A percentile compares a stretch with the other conserved stretches of the same genome.
Evolutionary conservation across 2,888 invertebrate genomes (phyloP).

Genomic region (Drosophila nr. perissopoda): DNA sequence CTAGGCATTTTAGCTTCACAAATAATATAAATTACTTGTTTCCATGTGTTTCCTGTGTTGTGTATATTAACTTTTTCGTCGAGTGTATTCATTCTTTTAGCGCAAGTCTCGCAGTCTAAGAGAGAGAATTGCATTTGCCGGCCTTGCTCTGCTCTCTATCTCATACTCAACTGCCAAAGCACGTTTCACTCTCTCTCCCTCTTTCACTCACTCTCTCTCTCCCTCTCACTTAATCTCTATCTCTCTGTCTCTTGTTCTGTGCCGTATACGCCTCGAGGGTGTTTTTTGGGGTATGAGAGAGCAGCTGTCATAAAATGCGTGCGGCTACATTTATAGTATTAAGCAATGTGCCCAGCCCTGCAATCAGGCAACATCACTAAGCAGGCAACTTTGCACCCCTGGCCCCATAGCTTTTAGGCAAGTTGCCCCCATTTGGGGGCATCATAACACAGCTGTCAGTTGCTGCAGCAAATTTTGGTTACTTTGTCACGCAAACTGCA

Average conservation of each 20-base stretch:
- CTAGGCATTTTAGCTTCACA: background rate
- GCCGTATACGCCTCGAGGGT: constrained; percentile 17
- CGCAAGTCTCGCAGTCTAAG: constrained; percentile 3
- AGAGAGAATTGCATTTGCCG: constrained; percentile 39
- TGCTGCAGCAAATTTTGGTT: constrained; percentile 59
- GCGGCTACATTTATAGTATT: constrained; percentile 33
- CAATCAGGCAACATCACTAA: background rate
- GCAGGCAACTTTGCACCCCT: background rate
- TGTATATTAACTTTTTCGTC: background rate
- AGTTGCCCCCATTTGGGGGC: constrained; percentile 11
- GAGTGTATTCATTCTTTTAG: constrained; percentile 35
- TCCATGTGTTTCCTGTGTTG: background rate
- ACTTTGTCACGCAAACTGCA: constrained; percentile 67
- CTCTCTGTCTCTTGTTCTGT: background rate
- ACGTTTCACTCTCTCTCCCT: constrained; percentile 16
- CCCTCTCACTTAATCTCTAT: constrained; percentile 3
- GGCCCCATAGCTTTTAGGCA: background rate
- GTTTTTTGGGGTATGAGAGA: constrained; percentile 25
- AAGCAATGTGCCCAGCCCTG: constrained; percentile 24
- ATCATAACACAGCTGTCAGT: constrained; percentile 72
- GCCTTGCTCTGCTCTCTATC: constrained; percentile 20
- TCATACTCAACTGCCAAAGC: background rate
- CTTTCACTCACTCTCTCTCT: background rate
- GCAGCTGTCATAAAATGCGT: constrained; percentile 51
- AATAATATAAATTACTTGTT: background rate